A percentile compares a stretch with the other conserved stretches of the same genome.
These are phyloP conservation scores for Halocaridina rubra DNA, from an alignment of 2,888 invertebrate species.

Conservation along the genomic window DNA sequence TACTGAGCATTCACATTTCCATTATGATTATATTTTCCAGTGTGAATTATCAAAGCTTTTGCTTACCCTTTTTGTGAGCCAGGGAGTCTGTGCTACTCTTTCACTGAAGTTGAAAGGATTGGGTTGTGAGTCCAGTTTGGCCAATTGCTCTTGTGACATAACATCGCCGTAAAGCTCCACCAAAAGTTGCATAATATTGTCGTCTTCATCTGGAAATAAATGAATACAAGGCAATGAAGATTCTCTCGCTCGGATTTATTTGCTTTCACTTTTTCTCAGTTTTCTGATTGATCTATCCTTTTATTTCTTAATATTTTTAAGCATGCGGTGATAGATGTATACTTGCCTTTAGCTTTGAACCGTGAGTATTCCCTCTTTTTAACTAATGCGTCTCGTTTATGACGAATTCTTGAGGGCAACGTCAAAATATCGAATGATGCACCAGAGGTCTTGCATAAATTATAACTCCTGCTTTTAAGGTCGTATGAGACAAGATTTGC, in stretches of 20 bases:
- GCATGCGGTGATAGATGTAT: neutral
- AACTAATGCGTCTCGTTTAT: too few species aligned
- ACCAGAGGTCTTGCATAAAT: neutral
- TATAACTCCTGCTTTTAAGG: conserved; percentile 26
- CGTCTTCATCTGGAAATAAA: too few species aligned
- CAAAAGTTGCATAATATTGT: conserved; percentile 9
- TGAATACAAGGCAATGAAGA: too few species aligned
- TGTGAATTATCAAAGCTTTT: too few species aligned
- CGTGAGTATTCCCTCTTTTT: too few species aligned
- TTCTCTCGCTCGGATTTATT: too few species aligned
- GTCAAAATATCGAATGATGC: conserved; percentile 38
- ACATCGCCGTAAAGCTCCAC: conserved; percentile 44
- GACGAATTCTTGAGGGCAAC: conserved; percentile 30
- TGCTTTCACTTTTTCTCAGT: neutral
- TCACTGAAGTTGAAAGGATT: conserved; percentile 63
- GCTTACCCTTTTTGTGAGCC: conserved; percentile 16
- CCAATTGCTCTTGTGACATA: conserved; percentile 49
- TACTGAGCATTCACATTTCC: too few species aligned
- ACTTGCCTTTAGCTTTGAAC: neutral
- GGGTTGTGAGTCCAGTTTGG: conserved; percentile 53
- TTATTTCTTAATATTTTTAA: too few species aligned
- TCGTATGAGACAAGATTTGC: conserved; percentile 9
- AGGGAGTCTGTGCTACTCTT: conserved; percentile 41
- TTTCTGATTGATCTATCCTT: neutral
- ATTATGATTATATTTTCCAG: too few species aligned